Evolutionary conservation across 53 echinoderm and acorn worm species (phyloP).

Genomic region (Crossaster papposus): DNA sequence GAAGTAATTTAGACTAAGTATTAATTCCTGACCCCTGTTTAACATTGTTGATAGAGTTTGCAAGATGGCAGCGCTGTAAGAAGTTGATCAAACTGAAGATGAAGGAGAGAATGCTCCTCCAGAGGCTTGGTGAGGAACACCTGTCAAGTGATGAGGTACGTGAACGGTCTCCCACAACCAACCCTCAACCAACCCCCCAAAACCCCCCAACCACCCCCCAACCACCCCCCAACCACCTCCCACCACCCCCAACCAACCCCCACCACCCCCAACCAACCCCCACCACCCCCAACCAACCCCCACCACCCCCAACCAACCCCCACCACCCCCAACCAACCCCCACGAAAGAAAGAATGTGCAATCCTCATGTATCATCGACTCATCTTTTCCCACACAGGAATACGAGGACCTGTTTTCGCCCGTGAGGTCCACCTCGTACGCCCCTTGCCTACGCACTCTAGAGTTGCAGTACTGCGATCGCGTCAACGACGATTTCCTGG

Average conservation of each 20-base stretch:
- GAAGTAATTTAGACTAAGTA: background rate
- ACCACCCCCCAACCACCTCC: too few species aligned
- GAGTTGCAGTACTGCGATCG: conserved; percentile 82
- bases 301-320: too few species aligned
- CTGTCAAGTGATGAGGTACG: conserved; percentile 96
- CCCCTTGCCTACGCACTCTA: conserved; percentile 67
- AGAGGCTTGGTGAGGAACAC: conserved; percentile 69
- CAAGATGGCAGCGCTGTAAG: conserved; percentile 83
- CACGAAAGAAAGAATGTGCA: too few species aligned
- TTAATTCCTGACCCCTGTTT: background rate
- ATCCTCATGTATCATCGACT: too few species aligned
- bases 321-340: too few species aligned
- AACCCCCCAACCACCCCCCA: too few species aligned
- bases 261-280: too few species aligned
- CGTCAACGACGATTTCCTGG: conserved; percentile 82
- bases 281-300: too few species aligned
- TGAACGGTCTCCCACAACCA: background rate
- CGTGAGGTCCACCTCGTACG: conserved; percentile 79
- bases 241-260: too few species aligned
- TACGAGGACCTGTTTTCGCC: conserved; percentile 93
- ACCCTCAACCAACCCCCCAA: background rate
- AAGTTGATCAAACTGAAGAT: conserved; percentile 79
- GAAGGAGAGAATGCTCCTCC: conserved; percentile 70
- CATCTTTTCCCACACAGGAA: conserved; percentile 78
- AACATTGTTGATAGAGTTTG: conserved; percentile 54